Evolutionary conservation across 1,140 invertebrate genomes (phyloP).

Genomic region (Calliphora vicina): DNA sequence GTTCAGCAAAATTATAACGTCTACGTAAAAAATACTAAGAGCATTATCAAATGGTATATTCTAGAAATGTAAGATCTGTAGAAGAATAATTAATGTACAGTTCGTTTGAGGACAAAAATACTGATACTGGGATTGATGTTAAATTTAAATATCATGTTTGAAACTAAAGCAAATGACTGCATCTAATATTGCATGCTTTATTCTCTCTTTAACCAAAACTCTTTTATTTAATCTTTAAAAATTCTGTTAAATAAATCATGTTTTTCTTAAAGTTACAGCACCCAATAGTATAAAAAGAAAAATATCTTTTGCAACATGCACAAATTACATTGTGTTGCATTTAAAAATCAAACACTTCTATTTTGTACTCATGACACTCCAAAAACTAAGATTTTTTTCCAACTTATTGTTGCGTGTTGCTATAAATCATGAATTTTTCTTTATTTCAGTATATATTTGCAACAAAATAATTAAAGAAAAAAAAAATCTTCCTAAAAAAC

Average conservation of each 20-base stretch:
- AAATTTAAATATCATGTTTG: no score
- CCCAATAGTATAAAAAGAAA: neutral
- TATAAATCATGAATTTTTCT: neutral
- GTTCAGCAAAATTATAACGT: no score
- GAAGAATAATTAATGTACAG: no score
- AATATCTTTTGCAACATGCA: neutral
- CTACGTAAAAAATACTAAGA: no score
- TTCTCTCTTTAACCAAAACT: no score
- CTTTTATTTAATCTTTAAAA: neutral
- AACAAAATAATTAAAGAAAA: neutral
- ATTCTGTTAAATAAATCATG: neutral
- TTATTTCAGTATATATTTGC: neutral
- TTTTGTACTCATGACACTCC: neutral
- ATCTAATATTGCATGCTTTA: no score
- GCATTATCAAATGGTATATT: no score
- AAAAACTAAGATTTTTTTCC: neutral
- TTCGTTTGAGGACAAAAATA: no score
- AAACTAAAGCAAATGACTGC: no score
- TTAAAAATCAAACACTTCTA: neutral
- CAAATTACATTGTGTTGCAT: neutral
- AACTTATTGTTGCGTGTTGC: neutral
- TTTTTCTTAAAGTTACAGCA: neutral
- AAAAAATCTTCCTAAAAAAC: neutral
- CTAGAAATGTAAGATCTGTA: no score
- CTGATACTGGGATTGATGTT: no score